phyloP scores from a whole-genome alignment of 2,797 vertebrate genomes.

The Pantherophis alleghaniensis region DNA sequence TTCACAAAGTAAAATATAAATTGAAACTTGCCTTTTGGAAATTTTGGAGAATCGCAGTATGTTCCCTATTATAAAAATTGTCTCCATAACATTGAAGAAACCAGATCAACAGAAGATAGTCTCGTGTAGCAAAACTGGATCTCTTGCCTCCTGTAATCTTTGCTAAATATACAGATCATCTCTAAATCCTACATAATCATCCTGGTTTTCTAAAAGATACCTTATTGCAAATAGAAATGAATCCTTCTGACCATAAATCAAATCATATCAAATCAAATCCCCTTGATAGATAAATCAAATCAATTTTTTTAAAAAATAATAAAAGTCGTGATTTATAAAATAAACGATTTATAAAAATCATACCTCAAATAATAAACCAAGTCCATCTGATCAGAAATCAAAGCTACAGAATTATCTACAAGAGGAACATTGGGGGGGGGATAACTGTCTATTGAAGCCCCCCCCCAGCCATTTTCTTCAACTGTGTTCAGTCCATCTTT shows the following conservation, averaged over 20 bases:
- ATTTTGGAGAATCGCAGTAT: background rate
- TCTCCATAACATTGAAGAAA: background rate
- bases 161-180: background rate
- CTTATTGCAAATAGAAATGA: background rate
- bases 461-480: background rate
- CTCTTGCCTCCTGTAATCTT: background rate
- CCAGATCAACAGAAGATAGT: background rate
- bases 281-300: background rate
- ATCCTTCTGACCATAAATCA: background rate
- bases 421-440: background rate
- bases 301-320: background rate
- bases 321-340: background rate
- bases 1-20: background rate
- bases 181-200: background rate
- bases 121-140: background rate
- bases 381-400: background rate
- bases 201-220: background rate
- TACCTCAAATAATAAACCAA: background rate
- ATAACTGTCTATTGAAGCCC: background rate
- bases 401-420: background rate
- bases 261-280: background rate
- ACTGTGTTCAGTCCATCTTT: background rate
- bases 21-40: background rate
- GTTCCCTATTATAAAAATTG: background rate
- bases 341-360: background rate